phyloP scores from a whole-genome alignment of 2,113 vertebrate genomes.

The Halichoerus grypus region DNA sequence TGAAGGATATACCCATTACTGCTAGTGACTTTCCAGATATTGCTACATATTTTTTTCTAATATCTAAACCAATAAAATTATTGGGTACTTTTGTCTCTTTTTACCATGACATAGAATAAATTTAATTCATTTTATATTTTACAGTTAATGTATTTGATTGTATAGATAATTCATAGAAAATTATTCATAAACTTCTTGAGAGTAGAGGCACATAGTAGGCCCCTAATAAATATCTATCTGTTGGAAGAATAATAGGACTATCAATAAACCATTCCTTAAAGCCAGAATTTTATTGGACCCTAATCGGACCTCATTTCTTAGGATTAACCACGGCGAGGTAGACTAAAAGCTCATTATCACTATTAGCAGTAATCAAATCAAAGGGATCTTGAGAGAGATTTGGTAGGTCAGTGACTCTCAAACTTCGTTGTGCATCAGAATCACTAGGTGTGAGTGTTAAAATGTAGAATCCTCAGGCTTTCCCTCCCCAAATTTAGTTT shows the following conservation, averaged over 20 bases:
- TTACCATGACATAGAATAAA: constrained; percentile 46
- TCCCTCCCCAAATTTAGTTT: neutral
- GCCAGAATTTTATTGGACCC: neutral
- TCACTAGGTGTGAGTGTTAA: neutral
- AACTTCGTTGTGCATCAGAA: neutral
- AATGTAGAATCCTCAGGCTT: neutral
- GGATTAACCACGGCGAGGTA: neutral
- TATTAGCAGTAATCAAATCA: constrained; percentile 12
- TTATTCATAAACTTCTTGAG: constrained; percentile 58
- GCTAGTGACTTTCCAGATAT: constrained; percentile 49
- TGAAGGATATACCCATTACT: constrained; percentile 58
- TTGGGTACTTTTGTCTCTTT: constrained; percentile 2
- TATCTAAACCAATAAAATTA: constrained; percentile 60
- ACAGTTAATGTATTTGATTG: constrained; percentile 47
- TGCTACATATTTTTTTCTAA: constrained; percentile 50
- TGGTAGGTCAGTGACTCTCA: neutral
- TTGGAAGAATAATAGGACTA: constrained; percentile 45
- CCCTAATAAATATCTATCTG: neutral
- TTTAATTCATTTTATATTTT: constrained; percentile 70
- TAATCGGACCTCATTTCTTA: constrained; percentile 33
- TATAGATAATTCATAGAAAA: constrained; percentile 63
- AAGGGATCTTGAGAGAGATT: constrained; percentile 18
- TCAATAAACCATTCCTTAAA: constrained; percentile 14
- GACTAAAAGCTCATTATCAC: neutral
- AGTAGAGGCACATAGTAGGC: constrained; percentile 24